Conservation (phyloP, 2,113 vertebrate genomes). For the Natator depressus region DNA sequence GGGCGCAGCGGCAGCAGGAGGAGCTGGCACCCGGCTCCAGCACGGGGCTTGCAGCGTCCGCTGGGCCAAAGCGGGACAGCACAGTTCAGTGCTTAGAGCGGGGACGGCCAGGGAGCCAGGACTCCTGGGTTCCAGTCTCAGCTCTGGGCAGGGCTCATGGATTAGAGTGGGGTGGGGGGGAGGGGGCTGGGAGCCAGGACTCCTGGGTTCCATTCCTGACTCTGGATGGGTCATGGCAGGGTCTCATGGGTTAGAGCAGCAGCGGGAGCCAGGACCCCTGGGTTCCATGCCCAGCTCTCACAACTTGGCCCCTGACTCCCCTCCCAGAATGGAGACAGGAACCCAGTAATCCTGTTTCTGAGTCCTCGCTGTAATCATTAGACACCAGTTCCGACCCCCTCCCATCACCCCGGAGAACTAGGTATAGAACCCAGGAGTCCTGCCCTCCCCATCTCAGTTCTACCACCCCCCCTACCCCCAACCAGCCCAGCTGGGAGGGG, state of each 20-base stretch:
- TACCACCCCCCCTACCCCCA: no score
- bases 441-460: neutral
- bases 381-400: neutral
- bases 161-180: rapidly evolving
- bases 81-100: neutral
- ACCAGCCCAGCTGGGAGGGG: neutral
- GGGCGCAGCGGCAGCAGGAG: no score
- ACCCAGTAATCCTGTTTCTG: neutral
- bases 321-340: neutral
- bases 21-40: no score
- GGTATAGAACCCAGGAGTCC: neutral
- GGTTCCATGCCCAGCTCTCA: neutral
- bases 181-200: neutral
- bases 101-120: neutral
- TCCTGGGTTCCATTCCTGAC: neutral
- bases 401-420: no score
- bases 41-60: no score
- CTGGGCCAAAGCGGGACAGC: neutral
- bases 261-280: neutral
- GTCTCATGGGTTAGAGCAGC: neutral
- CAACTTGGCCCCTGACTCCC: neutral
- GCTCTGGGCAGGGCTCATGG: no score
- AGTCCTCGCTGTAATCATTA: neutral
- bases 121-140: neutral
- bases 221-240: no score